phyloP scores from a whole-genome alignment of 1,140 invertebrate genomes.

The Leptinotarsa texana region DNA sequence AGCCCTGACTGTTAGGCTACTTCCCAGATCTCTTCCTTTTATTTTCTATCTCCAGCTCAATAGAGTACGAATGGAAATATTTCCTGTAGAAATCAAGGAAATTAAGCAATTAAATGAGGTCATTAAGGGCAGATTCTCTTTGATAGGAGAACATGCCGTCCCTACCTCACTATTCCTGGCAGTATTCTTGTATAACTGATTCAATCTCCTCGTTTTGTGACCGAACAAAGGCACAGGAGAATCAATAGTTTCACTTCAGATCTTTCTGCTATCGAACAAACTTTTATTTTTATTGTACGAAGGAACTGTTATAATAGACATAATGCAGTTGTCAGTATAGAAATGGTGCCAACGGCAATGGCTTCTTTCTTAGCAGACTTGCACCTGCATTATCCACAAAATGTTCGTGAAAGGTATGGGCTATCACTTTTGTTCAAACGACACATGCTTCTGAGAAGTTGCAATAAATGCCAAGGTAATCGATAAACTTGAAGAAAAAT shows the following conservation, averaged over 20 bases:
- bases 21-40: too few relatives aligned
- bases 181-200: not conserved
- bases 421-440: not conserved
- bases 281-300: not conserved
- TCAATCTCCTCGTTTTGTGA: not conserved
- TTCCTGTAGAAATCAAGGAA: conserved; percentile 5
- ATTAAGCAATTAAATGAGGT: conserved; percentile 1
- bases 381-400: not conserved
- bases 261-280: not conserved
- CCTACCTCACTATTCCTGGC: not conserved
- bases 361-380: not conserved
- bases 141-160: not conserved
- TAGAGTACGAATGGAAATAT: not conserved
- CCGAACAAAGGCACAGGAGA: not conserved
- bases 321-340: not conserved
- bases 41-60: too few relatives aligned
- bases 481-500: not conserved
- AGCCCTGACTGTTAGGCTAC: too few relatives aligned
- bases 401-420: conserved; percentile 1
- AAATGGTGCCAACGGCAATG: not conserved
- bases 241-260: conserved; percentile 3
- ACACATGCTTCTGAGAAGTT: not conserved
- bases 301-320: not conserved
- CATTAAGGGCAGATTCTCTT: conserved; percentile 1
- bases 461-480: too few relatives aligned